Evolutionary conservation across 2,888 invertebrate genomes (phyloP), one percentile per base, ranked within the genome.

Genomic region (Chorisops tibialis): DNA sequence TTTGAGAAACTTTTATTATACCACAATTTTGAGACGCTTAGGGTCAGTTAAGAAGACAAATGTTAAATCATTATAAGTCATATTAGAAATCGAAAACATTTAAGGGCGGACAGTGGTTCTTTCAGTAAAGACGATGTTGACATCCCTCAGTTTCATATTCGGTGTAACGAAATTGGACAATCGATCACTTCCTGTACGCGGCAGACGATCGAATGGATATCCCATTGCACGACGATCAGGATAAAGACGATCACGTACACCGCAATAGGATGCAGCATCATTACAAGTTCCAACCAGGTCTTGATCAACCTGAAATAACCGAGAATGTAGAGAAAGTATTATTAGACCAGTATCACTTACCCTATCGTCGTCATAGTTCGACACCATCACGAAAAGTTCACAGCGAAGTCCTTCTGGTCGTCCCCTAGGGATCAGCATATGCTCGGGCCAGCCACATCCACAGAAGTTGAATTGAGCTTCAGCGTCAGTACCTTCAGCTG

Each of bases 181-280:
- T 1, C 79, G 80, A 68, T 77, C 75, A 52, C 82, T 85, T 2
- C 80, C 79, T n/a, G 72, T 62, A 18, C 82, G 78, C 0, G 83
- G 81, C 52, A 81, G 78, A 1, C 90, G 82, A 78, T 93, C 93
- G 80, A 93, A 93, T 11, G 93, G 93, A 80, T 82, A 93, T 48
- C 93, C 93, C 93, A 93, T 93, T 5, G 89, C 65, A 60, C 89
- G 83, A 37, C 83, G 82, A 78, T 93, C 93, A 0, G 93, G 93
- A 76, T 90, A 93, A 69, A 85, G 80, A 61, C 83, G 82, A 77
- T 90, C 89, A 58, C 85, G 83, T 19, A 92, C 79, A 1, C 93
- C 93, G 69, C 93, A 93, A 77, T 85, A 93, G 67, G 88, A 87
- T 52, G 85, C 83, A 0, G 91, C 90, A 73, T 90, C 87, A 47